Percentiles rank a stretch among this genome's conserved stretches.
These are phyloP conservation scores for Rostratula benghalensis DNA, from an alignment of 2,113 vertebrate species.

Conservation along the genomic window DNA sequence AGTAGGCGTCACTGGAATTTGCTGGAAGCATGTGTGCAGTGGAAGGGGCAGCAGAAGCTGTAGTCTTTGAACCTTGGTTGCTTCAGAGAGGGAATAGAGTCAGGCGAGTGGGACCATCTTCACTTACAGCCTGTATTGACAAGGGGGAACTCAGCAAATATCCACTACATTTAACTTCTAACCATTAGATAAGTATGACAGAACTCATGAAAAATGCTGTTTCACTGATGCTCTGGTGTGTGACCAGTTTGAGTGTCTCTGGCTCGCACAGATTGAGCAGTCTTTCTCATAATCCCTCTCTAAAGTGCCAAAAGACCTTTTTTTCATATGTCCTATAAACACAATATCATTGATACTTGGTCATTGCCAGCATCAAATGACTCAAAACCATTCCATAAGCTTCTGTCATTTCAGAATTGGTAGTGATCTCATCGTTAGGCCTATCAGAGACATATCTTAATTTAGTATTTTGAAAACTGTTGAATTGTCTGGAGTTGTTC, in stretches of 20 bases:
- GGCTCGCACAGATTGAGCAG: background rate
- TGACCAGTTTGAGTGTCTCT: background rate
- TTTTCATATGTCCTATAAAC: background rate
- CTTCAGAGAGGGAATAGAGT: background rate
- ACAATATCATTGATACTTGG: background rate
- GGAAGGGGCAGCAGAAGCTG: background rate
- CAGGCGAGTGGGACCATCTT: background rate
- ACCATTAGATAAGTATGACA: background rate
- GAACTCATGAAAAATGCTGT: background rate
- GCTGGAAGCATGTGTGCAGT: background rate
- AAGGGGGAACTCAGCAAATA: background rate
- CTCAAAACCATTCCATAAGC: background rate
- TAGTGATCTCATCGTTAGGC: background rate
- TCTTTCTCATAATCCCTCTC: background rate
- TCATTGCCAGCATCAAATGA: background rate
- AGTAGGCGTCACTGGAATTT: background rate
- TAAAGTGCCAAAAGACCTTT: background rate
- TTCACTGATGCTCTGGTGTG: background rate
- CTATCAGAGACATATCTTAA: background rate
- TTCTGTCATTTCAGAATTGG: background rate
- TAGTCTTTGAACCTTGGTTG: background rate
- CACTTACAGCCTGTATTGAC: background rate
- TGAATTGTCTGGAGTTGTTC: background rate
- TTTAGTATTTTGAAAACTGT: background rate
- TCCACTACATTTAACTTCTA: background rate